A percentile compares a stretch with the other conserved stretches of the same genome.
Conservation (phyloP, 2,888 invertebrate species). For the Perizoma affinitatum region DNA sequence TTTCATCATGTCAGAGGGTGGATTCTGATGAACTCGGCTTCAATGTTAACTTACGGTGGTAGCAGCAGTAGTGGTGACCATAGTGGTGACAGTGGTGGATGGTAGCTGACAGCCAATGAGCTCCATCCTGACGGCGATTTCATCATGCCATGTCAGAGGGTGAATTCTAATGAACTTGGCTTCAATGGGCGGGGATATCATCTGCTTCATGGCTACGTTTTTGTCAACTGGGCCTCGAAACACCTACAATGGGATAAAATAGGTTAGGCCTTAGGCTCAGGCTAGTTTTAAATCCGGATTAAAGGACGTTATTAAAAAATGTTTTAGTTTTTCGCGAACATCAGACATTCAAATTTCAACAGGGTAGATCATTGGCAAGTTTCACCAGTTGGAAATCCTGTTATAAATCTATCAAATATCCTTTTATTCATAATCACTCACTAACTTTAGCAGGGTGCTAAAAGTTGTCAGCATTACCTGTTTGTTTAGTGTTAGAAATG, state of each 20-base stretch:
- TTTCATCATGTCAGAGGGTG: slow-evolving; percentile 52
- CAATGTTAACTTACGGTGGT: slow-evolving; percentile 15
- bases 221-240: slow-evolving; percentile 90
- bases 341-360: too few species aligned
- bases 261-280: too few species aligned
- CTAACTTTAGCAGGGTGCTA: too few species aligned
- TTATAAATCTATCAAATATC: too few species aligned
- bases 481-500: too few species aligned
- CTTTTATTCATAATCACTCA: too few species aligned
- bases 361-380: too few species aligned
- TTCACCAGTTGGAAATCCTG: too few species aligned
- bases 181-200: slow-evolving; percentile 89
- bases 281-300: too few species aligned
- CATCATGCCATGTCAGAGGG: slow-evolving; percentile 90
- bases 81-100: slow-evolving; percentile 10
- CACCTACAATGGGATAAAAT: slow-evolving; percentile 62
- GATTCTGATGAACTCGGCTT: not conserved
- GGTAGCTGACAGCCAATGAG: slow-evolving; percentile 87
- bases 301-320: too few species aligned
- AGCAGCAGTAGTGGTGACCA: slow-evolving; percentile 28
- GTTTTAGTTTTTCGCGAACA: too few species aligned
- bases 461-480: too few species aligned
- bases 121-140: slow-evolving; percentile 87
- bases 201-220: slow-evolving; percentile 83
- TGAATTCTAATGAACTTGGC: slow-evolving; percentile 88